Evolutionary conservation across 2,113 vertebrate species (phyloP), one percentile per base, ranked within the genome.

Genomic region (Megalops atlanticus): DNA sequence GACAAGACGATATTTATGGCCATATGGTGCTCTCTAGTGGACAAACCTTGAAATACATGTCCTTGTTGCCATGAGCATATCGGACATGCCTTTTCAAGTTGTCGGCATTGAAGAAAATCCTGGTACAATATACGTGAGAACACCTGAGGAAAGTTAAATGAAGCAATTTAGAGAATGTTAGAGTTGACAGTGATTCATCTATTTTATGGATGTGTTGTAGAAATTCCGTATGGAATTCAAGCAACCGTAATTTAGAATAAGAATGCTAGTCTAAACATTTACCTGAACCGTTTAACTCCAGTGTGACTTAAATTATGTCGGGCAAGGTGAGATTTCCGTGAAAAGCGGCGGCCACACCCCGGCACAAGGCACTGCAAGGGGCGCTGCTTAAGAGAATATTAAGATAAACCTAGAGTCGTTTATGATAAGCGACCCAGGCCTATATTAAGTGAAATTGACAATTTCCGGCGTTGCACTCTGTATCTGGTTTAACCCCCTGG

Each of bases 1-100:
- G 49, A 54, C 18, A 54, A 3, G 6, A 8, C 6, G 8, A 21
- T 21, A 64, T 27, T 31, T 27, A 4, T n/a, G 35, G 21, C 1
- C 0, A 0, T 84, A 18, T 86, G 82, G 80, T 80, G 80, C 80
- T n/a, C 87, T 74, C 92, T 85, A 11, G 80, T 77, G 90, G 5
- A 38, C 85, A 69, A 70, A 95, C 95, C 93, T 92, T 92, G 54
- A 94, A 94, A 73, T 91, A 89, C 6, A 81, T 35, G 0, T 77
- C 81, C 16, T 88, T 85, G 1, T 89, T 88, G 3, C 81, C 88
- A 58, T 94, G 94, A 0, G 24, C 36, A 39, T 84, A 92, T 2
- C 72, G 68, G 27, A 73, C 33, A 24, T 95, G 94, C 36, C 91
- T 88, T 14, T 89, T 93, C 45, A 94, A 54, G 3, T 83, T 81